These are phyloP conservation scores for Siniperca undulata DNA, from an alignment of 2,797 vertebrate species.

Conservation along the genomic window DNA sequence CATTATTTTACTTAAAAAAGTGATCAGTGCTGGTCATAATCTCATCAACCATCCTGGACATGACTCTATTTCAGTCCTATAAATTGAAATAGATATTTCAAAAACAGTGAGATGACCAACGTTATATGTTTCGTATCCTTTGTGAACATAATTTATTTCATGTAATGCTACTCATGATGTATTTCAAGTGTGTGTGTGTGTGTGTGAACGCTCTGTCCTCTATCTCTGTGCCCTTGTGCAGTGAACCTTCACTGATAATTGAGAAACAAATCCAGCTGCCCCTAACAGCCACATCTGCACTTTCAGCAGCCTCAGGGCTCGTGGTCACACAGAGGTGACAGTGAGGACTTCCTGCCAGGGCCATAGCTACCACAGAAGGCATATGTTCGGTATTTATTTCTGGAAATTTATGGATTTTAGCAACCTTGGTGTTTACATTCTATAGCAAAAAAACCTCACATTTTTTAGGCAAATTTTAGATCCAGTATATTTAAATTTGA, in stretches of 20 bases:
- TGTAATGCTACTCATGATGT: neutral
- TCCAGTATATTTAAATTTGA: no score
- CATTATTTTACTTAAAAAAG: neutral
- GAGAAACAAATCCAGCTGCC: slow-evolving; percentile 52
- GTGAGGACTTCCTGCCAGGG: neutral
- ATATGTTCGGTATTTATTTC: neutral
- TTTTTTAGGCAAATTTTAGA: no score
- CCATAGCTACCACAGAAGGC: neutral
- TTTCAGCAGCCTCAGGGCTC: slow-evolving; percentile 21
- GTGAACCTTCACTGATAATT: slow-evolving; percentile 38
- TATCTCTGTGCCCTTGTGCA: neutral
- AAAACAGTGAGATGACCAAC: neutral
- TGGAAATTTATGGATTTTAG: neutral
- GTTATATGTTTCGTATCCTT: neutral
- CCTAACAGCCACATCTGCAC: slow-evolving; percentile 36
- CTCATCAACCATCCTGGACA: no score
- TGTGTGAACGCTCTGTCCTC: neutral
- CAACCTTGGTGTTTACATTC: no score
- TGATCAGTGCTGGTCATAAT: no score
- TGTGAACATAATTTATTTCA: neutral
- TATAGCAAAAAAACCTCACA: no score
- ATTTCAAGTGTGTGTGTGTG: neutral
- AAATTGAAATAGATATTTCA: neutral
- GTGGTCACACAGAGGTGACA: slow-evolving; percentile 1
- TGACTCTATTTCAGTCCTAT: neutral